Base-by-base conservation (phyloP, 2,888 invertebrate genomes). In the Muscina levida region DNA sequence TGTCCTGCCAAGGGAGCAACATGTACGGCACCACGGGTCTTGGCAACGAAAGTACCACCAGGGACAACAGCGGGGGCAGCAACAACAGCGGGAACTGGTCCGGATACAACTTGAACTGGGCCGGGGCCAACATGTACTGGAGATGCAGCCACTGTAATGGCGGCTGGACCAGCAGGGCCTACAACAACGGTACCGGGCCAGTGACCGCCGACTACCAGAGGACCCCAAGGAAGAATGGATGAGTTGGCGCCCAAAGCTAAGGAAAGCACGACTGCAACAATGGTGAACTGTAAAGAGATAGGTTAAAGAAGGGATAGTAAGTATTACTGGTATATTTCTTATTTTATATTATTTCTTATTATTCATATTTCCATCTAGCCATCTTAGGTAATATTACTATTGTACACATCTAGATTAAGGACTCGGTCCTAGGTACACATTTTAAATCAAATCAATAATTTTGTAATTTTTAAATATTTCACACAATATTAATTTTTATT, bases 1-100 rank as follows among this genome's bases (percentile, higher is more conserved):
- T 92, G 92, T 86, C 92, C 92, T 66, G 92, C 91, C 84, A 92
- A 87, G 2, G 92, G 92, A 62, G 92, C 92, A 56, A 92, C 90
- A 84, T 92, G 92, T 8, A 92, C 87, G 53, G 92, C 91, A 74
- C 92, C 92, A 83, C 92, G 91, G 19, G 91, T 92, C 83, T 92
- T 92, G 73, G 92, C 92, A 68, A 92, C 92, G 84, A 92, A 92
- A n/a, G 88, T 88, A 19, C 88, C 89, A 24, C 83, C 85, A 0
- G 82, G 85, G 24, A 72, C 59, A 19, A 77, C 71, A 62, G 74
- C 51, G 15, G 81, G 77, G 2, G 75, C 73, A 19, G 73, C 51
- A 39, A 80, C 66, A 37, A 77, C 73, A 57, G 73, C 72, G 1
- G 73, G 67, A 46, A 15, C 5, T 2, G 80, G 77, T n/a, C 77